Percentiles rank a stretch among this genome's conserved stretches.
Evolutionary conservation across 2,797 vertebrate species (phyloP).

Genomic region (Remorina albescens): DNA sequence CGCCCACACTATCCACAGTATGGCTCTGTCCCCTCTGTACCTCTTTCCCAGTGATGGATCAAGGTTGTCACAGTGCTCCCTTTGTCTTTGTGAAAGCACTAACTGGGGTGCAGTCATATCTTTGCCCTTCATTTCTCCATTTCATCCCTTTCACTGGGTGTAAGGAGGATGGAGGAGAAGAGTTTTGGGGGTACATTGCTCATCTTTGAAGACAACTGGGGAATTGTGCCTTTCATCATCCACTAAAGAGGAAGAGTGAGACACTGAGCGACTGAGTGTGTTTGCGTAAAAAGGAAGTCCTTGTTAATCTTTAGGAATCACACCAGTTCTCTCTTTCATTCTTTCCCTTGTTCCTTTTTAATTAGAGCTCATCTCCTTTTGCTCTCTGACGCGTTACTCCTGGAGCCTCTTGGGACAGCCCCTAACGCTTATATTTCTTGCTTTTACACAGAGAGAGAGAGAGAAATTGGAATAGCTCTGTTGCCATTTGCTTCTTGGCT

Average conservation of each 20-base stretch:
- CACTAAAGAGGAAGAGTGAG: conserved; percentile 24
- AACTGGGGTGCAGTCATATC: conserved; percentile 54
- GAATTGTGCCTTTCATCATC: conserved; percentile 67
- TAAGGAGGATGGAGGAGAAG: conserved; percentile 47
- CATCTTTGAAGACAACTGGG: conserved; percentile 63
- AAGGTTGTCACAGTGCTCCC: conserved; percentile 61
- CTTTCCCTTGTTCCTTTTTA: conserved; percentile 60
- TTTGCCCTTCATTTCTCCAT: conserved; percentile 65
- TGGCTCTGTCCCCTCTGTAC: conserved; percentile 38
- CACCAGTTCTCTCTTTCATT: conserved; percentile 57
- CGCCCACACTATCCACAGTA: conserved; percentile 58
- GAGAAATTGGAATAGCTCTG: neutral
- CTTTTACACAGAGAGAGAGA: conserved; percentile 37
- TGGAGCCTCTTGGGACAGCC: conserved; percentile 60
- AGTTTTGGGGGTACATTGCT: conserved; percentile 67
- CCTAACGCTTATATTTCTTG: conserved; percentile 22
- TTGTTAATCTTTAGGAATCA: conserved; percentile 69
- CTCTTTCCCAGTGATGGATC: conserved; percentile 71
- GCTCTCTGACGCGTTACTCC: conserved; percentile 60
- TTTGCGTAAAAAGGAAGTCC: conserved; percentile 43
- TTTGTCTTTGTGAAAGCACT: conserved; percentile 67
- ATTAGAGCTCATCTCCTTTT: conserved; percentile 71
- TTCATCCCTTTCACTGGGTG: conserved; percentile 45
- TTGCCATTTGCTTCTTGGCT: conserved; percentile 16
- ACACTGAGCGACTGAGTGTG: neutral